Percentiles rank a stretch among this genome's conserved stretches.
Evolutionary conservation across 1,140 invertebrate species (phyloP).

Genomic region (Rhysida immarginata): DNA sequence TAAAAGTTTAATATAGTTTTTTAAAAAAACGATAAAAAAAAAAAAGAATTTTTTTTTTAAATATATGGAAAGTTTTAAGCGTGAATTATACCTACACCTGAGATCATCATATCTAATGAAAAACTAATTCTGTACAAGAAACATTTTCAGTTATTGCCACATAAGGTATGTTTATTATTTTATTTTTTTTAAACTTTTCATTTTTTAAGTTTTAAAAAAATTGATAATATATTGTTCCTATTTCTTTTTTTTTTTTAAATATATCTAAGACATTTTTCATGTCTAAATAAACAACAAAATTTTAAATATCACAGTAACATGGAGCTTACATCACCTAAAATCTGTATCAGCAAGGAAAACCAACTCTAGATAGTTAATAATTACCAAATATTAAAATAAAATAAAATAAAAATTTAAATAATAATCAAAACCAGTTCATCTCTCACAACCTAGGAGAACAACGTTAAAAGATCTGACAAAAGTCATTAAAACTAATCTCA

Average conservation of each 20-base stretch:
- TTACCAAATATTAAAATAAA: too few relatives aligned
- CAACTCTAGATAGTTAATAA: too few relatives aligned
- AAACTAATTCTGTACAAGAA: constrained; percentile 3
- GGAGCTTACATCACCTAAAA: background rate
- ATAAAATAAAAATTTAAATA: too few relatives aligned
- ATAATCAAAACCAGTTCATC: too few relatives aligned
- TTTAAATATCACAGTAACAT: constrained; percentile 10
- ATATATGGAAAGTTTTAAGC: background rate
- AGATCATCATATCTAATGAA: constrained; percentile 2
- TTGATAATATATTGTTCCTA: background rate
- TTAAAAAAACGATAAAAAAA: background rate
- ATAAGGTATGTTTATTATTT: background rate
- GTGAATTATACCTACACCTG: constrained; percentile 8
- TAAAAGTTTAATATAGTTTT: background rate
- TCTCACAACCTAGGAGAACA: too few relatives aligned
- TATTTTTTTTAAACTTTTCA: too few relatives aligned
- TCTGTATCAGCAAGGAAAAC: too few relatives aligned
- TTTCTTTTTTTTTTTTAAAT: constrained; percentile 3
- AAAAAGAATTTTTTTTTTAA: background rate
- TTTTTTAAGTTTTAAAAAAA: too few relatives aligned
- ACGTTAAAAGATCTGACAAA: too few relatives aligned
- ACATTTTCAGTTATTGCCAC: constrained; percentile 2
- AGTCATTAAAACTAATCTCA: too few relatives aligned
- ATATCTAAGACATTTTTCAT: background rate
- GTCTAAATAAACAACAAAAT: constrained; percentile 7